Evolutionary conservation across 2,113 vertebrate species (phyloP), one percentile per base, ranked within the genome.

Genomic region (Mastomys coucha): DNA sequence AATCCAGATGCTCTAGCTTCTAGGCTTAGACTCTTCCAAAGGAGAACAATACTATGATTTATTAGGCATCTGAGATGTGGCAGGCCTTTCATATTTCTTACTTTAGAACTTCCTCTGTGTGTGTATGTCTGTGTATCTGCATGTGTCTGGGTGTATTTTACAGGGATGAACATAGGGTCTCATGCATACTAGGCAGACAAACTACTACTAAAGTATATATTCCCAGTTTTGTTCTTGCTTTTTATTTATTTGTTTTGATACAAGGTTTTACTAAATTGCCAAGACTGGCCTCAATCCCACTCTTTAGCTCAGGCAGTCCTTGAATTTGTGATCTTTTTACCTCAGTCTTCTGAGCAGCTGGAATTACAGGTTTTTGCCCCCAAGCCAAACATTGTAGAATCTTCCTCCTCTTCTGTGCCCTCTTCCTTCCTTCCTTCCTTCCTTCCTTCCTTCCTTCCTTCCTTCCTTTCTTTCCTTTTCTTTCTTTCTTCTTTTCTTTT

Each of bases 231-330:
- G 39, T 33, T 67, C 67, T 67, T 86, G 20, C 5, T 86, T 65
- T 86, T 67, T 86, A 56, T 81, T 81, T 81, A 49, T 67, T 67
- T 86, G 39, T 67, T 67, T 86, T 67, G 26, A 67, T 67, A 33
- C 16, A 33, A 63, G 10, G 58, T 63, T 63, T 63, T 16, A 63
- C 58, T 84, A 63, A 63, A 7, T 63, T 19, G 24, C 1, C 13
- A 39, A 63, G 24, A 16, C 13, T 45, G 8, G 39, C 24, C n/a
- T 31, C 42, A 63, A 31, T 17, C 26, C 58, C 24, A 63, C 22
- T 60, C n/a, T 85, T n/a, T 63, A 42, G 14, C 58, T 13, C 24
- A 45, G 39, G 58, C 36, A 28, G 80, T n/a, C 12, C 53, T 58
- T 81, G 51, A 58, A 58, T 14, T 63, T 84, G 12, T 39, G 12